Evolutionary conservation across 2,797 vertebrate genomes (phyloP), one percentile per base, ranked within the genome.

Genomic region (Catostomus latipinnis): DNA sequence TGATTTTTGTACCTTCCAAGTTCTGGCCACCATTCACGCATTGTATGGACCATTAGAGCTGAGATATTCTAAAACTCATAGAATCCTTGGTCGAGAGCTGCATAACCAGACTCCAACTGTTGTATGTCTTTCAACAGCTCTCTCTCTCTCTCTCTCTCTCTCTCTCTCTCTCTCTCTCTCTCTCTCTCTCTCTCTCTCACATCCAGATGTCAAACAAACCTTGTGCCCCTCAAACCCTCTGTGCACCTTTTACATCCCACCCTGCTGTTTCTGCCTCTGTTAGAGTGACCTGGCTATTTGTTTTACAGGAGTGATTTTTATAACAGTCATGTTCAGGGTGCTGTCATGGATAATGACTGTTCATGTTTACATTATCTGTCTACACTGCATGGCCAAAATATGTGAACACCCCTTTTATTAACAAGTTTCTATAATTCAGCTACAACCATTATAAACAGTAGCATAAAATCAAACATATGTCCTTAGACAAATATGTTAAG

Each of bases 51-150:
- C 34, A 34, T 34, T 34, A 34, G 34, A 34, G 34, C 34, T 34
- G 34, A 34, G 34, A 3, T 34, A 34, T 34, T 34, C 34, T 34
- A 34, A 34, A 34, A 34, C 2, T 34, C 34, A 2, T 34, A 4
- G 34, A 34, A 34, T 34, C 34, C 34, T 34, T 34, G 34, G 34
- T 34, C 34, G 5, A 49, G 63, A 66, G 54, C 83, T 72, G 78
- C 66, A 43, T 74, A 69, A 65, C 8, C 67, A 86, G 83, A 86
- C 82, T 74, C 75, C 84, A 34, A 83, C 91, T 91, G 91, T 85
- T 86, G 88, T 87, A 85, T 74, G 53, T 94, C 92, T 87, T 88
- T 93, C 92, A 88, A 81, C 91, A 83, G 85, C 87, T 86, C n/a
- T 34, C 34, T 34, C 58, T 18, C 16, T 18, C 16, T 18, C 16